These are phyloP conservation scores for Narcine bancroftii DNA, from an alignment of 2,113 vertebrate species.

Conservation along the genomic window DNA sequence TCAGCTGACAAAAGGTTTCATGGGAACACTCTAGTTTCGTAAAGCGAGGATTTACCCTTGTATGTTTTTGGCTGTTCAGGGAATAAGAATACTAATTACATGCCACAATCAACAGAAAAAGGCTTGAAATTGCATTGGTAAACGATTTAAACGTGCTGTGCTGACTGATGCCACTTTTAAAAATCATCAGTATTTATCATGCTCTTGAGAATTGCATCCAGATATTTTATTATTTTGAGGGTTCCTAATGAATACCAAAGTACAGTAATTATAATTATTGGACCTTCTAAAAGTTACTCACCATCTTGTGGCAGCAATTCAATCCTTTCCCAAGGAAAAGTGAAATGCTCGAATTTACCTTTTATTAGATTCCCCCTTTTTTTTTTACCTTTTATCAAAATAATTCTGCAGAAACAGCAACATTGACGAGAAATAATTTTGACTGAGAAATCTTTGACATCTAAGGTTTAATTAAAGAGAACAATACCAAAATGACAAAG, in stretches of 20 bases:
- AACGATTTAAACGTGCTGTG: background rate
- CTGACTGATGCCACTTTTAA: background rate
- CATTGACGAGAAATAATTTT: background rate
- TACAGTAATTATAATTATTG: too few relatives aligned
- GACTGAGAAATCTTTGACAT: background rate
- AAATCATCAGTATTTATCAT: background rate
- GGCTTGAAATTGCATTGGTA: background rate
- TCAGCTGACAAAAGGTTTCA: too few relatives aligned
- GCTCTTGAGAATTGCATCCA: too few relatives aligned
- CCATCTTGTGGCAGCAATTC: background rate
- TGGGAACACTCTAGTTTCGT: too few relatives aligned
- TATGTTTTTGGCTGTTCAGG: background rate
- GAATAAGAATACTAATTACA: background rate
- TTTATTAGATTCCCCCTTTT: background rate
- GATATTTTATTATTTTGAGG: too few relatives aligned
- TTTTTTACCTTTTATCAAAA: background rate
- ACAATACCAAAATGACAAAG: slow-evolving; percentile 86
- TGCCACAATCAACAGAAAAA: background rate
- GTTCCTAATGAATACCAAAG: too few relatives aligned
- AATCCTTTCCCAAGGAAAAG: background rate
- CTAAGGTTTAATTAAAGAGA: too few relatives aligned
- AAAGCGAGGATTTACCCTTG: too few relatives aligned
- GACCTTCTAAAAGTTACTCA: background rate
- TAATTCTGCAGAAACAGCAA: background rate
- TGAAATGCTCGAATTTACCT: background rate